phyloP scores from a whole-genome alignment of 2,888 invertebrate genomes.

The Chymomyza procnemis region DNA sequence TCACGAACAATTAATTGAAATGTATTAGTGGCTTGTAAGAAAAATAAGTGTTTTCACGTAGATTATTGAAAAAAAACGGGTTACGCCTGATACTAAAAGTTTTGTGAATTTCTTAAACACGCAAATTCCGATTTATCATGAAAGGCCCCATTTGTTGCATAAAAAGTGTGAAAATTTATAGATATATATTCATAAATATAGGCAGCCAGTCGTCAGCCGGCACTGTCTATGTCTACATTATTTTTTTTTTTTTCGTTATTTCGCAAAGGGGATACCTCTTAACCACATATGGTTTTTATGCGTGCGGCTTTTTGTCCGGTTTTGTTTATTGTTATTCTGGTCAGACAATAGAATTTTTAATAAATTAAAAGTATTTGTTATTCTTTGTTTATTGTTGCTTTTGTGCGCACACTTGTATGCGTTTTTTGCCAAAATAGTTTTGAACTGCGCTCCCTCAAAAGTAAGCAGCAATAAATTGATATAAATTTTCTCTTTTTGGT shows the following conservation, averaged over 20 bases:
- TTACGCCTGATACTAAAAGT: too few relatives aligned
- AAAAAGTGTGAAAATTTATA: not conserved
- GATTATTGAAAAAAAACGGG: too few relatives aligned
- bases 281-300: slow-evolving; percentile 50
- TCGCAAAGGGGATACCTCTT: not conserved
- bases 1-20: too few relatives aligned
- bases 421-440: slow-evolving; percentile 35
- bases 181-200: slow-evolving; percentile 24
- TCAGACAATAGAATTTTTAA: slow-evolving; percentile 67
- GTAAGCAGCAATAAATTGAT: slow-evolving; percentile 62
- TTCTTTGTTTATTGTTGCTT: slow-evolving; percentile 2
- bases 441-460: slow-evolving; percentile 32
- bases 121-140: slow-evolving; percentile 9
- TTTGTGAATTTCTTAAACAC: too few relatives aligned
- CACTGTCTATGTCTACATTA: not conserved
- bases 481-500: slow-evolving; percentile 12
- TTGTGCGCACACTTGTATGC: slow-evolving; percentile 18
- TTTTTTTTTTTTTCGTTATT: not conserved
- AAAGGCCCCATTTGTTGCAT: not conserved
- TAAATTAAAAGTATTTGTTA: slow-evolving; percentile 60
- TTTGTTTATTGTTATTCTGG: slow-evolving; percentile 63
- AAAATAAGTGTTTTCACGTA: too few relatives aligned
- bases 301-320: slow-evolving; percentile 41
- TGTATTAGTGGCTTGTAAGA: too few relatives aligned
- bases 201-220: slow-evolving; percentile 6